A percentile compares a stretch with the other conserved stretches of the same genome.
These are phyloP conservation scores for Ophion costatus DNA, from an alignment of 2,888 invertebrate genomes.

Conservation along the genomic window DNA sequence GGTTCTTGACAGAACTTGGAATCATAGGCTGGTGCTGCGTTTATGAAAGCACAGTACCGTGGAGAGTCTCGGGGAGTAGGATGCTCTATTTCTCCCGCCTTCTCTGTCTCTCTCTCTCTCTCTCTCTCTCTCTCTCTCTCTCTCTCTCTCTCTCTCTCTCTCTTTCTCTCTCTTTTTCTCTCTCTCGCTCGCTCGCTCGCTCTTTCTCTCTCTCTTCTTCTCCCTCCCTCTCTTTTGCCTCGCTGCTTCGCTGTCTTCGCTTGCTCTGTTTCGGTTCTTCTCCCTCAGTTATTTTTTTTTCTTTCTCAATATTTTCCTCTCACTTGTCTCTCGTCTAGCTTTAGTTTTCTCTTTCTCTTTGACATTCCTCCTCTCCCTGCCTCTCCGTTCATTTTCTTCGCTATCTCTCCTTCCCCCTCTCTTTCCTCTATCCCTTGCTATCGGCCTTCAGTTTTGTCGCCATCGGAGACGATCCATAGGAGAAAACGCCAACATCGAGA, in stretches of 20 bases:
- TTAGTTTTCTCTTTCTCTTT: neutral
- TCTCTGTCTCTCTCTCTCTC: neutral
- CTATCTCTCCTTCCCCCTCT: neutral
- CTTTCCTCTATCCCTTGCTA: neutral
- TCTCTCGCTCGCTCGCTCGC: neutral
- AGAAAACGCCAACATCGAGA: conserved; percentile 38
- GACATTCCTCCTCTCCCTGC: neutral
- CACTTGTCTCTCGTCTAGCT: neutral
- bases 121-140: neutral
- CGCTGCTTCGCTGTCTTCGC: neutral
- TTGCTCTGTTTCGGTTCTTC: neutral
- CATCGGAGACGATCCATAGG: conserved; percentile 29
- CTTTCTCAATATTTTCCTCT: neutral
- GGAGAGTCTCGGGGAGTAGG: neutral
- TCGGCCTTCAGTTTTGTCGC: conserved; percentile 13
- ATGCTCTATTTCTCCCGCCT: neutral
- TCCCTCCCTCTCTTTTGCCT: too few species aligned
- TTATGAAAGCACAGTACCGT: conserved; percentile 8
- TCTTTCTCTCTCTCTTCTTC: neutral
- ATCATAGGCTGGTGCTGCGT: conserved; percentile 34
- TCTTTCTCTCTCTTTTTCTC: conserved; percentile 15
- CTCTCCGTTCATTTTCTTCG: neutral
- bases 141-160: neutral
- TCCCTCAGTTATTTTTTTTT: neutral
- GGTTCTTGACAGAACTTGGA: conserved; percentile 37